phyloP scores from a whole-genome alignment of 2,113 vertebrate species.

The Dipodomys spectabilis region DNA sequence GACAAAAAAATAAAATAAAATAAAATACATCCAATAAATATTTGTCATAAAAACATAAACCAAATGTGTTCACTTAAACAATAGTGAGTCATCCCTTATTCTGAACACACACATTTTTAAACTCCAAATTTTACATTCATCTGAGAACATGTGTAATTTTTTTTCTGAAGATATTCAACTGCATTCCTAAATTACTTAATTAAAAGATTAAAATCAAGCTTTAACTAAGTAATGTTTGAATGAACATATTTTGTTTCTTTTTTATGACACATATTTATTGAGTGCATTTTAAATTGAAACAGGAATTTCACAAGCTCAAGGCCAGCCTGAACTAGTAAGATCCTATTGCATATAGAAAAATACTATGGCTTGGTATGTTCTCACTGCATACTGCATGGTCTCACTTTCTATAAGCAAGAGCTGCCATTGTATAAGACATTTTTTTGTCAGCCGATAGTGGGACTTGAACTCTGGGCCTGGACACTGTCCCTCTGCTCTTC shows the following conservation, averaged over 20 bases:
- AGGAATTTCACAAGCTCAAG: background rate
- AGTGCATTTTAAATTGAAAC: too few species aligned
- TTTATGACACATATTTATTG: too few species aligned
- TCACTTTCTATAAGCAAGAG: background rate
- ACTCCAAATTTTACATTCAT: background rate
- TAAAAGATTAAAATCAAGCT: conserved; percentile 15
- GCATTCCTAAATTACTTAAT: background rate
- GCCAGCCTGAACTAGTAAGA: background rate
- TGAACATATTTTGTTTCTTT: too few species aligned
- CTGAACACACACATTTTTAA: conserved; percentile 33
- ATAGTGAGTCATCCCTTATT: conserved; percentile 17
- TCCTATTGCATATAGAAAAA: background rate
- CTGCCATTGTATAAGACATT: background rate
- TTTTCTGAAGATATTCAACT: conserved; percentile 7
- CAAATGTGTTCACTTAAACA: background rate
- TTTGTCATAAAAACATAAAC: conserved; percentile 39
- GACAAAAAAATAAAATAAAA: too few species aligned
- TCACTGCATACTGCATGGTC: background rate
- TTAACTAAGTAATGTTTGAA: too few species aligned
- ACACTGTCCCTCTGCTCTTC: too few species aligned
- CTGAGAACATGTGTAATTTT: conserved; percentile 47
- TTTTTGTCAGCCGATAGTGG: background rate
- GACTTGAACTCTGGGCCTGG: too few species aligned
- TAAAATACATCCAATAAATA: conserved; percentile 18
- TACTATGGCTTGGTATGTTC: background rate